A percentile compares a stretch with the other conserved stretches of the same genome.
Evolutionary conservation across 2,113 vertebrate genomes (phyloP).

Genomic region (Taxidea taxus): DNA sequence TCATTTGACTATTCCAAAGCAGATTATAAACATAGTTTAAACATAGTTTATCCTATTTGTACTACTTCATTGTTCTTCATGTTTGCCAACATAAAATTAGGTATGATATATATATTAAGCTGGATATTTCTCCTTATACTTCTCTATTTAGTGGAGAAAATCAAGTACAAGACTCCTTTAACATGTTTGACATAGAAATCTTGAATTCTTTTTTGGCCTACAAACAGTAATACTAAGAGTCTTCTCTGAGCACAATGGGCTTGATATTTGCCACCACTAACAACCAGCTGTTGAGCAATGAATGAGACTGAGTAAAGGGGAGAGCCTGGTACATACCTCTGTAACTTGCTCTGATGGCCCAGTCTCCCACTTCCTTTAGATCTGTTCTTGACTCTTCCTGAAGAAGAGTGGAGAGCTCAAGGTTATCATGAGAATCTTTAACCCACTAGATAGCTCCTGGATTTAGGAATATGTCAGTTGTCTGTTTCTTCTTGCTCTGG

Average conservation of each 20-base stretch:
- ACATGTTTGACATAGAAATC: background rate
- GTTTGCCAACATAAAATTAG: background rate
- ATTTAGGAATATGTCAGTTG: background rate
- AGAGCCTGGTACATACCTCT: background rate
- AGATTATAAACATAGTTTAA: background rate
- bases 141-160: background rate
- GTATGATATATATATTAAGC: background rate
- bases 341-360: background rate
- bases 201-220: background rate
- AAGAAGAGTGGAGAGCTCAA: background rate
- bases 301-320: background rate
- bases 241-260: background rate
- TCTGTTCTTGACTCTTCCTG: background rate
- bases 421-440: background rate
- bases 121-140: background rate
- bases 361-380: background rate
- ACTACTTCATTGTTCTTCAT: background rate
- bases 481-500: background rate
- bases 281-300: background rate
- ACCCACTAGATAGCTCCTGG: background rate
- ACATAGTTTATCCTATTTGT: background rate
- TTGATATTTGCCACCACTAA: background rate
- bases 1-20: conserved; percentile 50
- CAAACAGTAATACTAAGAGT: background rate
- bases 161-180: background rate